These are phyloP conservation scores for Hapalemur alaotrensis DNA, from an alignment of 2,797 vertebrate genomes.

Conservation along the genomic window DNA sequence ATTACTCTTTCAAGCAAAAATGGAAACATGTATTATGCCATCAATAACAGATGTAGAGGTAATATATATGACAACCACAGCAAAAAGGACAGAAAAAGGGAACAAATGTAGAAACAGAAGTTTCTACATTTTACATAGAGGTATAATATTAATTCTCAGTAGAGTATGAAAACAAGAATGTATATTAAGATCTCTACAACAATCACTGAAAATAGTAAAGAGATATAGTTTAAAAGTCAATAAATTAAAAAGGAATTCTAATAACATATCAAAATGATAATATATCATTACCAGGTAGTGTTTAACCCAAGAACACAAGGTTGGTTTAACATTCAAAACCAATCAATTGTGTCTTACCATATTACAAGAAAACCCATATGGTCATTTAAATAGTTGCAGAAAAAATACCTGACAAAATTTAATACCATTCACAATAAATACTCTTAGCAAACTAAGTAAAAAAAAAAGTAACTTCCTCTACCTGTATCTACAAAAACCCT, in stretches of 20 bases:
- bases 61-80: neutral
- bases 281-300: neutral
- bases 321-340: neutral
- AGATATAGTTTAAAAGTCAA: neutral
- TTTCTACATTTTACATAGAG: neutral
- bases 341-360: neutral
- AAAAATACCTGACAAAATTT: neutral
- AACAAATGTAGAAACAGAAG: neutral
- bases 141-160: neutral
- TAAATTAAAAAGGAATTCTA: neutral
- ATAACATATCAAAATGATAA: neutral
- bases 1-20: neutral
- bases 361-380: neutral
- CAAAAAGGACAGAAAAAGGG: neutral
- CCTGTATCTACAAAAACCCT: neutral
- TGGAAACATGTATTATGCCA: neutral
- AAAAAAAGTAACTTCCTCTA: neutral
- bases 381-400: neutral
- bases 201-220: neutral
- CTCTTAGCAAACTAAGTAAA: neutral
- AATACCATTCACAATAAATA: neutral
- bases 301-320: neutral
- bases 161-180: neutral
- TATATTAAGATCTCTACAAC: neutral
- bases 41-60: neutral